Conservation (phyloP, 2,797 vertebrate species). For the Sebastes iracundus region DNA sequence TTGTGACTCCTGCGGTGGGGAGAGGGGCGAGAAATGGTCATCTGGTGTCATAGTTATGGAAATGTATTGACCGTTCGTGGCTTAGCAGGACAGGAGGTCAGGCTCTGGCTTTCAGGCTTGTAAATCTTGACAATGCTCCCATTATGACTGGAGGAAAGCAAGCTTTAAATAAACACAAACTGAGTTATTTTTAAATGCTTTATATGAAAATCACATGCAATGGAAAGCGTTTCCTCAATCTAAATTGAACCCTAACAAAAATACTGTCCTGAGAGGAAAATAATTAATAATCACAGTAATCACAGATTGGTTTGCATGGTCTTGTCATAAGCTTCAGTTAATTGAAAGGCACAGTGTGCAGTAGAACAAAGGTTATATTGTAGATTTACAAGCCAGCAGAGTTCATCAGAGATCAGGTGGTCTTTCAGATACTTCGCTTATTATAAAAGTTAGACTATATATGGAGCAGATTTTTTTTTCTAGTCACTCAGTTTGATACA, state of each 20-base stretch:
- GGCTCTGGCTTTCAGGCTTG: slow-evolving; percentile 35
- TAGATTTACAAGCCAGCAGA: slow-evolving; percentile 35
- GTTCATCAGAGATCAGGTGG: slow-evolving; percentile 56
- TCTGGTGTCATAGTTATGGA: slow-evolving; percentile 82
- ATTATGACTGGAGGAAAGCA: slow-evolving; percentile 20
- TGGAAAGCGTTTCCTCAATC: not conserved
- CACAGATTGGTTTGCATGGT: slow-evolving; percentile 26
- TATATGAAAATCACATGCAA: slow-evolving; percentile 3
- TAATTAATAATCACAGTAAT: slow-evolving; percentile 1
- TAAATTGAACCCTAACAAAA: not conserved
- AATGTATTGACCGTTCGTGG: slow-evolving; percentile 70
- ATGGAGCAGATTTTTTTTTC: not conserved
- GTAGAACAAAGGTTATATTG: slow-evolving; percentile 66
- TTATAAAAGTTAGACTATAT: slow-evolving; percentile 25
- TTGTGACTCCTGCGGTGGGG: slow-evolving; percentile 57
- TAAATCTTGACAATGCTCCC: slow-evolving; percentile 41
- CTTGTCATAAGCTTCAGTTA: slow-evolving; percentile 37
- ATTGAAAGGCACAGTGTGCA: slow-evolving; percentile 36
- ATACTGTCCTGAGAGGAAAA: slow-evolving; percentile 5
- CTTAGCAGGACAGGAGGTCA: slow-evolving; percentile 66
- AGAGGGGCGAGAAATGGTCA: slow-evolving; percentile 68
- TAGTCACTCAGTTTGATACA: not conserved
- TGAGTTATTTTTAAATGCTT: not conserved
- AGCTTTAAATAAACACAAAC: not conserved
- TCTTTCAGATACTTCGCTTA: slow-evolving; percentile 35